phyloP scores from a whole-genome alignment of 2,797 vertebrate genomes.

The Cirrhinus mrigala region DNA sequence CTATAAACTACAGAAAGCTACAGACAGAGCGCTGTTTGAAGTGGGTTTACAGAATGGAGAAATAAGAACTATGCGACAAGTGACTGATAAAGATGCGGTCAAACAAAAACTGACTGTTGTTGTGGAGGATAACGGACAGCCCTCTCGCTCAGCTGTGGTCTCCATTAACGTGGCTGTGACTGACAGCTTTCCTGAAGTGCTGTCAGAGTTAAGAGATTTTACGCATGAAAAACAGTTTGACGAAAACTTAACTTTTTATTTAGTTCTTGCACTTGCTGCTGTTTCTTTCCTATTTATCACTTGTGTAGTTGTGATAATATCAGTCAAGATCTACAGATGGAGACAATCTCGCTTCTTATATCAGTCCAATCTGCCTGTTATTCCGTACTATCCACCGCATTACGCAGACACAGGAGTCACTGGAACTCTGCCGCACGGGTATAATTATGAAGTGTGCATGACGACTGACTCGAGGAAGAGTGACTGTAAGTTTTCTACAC shows the following conservation, averaged over 20 bases:
- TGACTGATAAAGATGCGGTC: conserved; percentile 67
- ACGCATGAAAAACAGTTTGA: conserved; percentile 26
- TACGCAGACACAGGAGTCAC: conserved; percentile 59
- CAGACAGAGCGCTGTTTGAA: conserved; percentile 72
- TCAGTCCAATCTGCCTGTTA: conserved; percentile 60
- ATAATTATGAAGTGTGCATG: conserved; percentile 61
- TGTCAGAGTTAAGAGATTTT: conserved; percentile 45
- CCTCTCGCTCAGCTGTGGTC: conserved; percentile 64
- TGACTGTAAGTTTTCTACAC: conserved; percentile 54
- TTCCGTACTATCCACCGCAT: conserved; percentile 61
- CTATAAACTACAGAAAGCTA: conserved; percentile 70
- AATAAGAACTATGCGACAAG: conserved; percentile 70
- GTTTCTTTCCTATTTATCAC: conserved; percentile 62
- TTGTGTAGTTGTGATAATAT: conserved; percentile 54
- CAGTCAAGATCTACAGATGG: conserved; percentile 62
- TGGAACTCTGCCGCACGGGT: conserved; percentile 55
- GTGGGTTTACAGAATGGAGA: conserved; percentile 69
- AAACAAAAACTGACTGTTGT: conserved; percentile 66
- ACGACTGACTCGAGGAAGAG: conserved; percentile 58
- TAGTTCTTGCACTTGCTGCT: conserved; percentile 54
- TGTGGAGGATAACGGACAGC: conserved; percentile 67
- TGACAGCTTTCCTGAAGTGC: conserved; percentile 49
- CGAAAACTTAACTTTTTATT: conserved; percentile 52
- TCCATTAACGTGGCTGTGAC: conserved; percentile 57
- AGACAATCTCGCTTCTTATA: conserved; percentile 53